Percentiles rank a stretch among this genome's conserved stretches.
phyloP scores from a whole-genome alignment of 2,797 vertebrate species.

The Anabacerthia variegaticeps region DNA sequence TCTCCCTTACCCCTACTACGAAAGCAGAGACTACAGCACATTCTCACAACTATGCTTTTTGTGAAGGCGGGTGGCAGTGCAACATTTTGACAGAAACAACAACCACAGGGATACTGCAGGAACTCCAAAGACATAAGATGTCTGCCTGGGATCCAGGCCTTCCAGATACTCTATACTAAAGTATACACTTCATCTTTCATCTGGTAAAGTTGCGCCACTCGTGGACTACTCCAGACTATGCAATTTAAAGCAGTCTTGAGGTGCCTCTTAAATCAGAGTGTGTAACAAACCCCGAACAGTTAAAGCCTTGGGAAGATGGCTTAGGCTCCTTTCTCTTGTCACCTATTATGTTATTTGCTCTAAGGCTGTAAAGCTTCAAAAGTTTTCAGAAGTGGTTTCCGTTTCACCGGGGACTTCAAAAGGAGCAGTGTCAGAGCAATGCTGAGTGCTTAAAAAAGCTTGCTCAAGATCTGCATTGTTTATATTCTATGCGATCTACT shows the following conservation, averaged over 20 bases:
- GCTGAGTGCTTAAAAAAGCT: background rate
- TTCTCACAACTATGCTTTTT: background rate
- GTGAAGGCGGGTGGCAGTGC: background rate
- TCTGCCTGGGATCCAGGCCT: background rate
- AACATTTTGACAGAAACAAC: background rate
- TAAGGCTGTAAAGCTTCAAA: background rate
- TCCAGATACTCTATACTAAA: background rate
- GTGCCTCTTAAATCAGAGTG: background rate
- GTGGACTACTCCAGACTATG: background rate
- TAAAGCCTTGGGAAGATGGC: background rate
- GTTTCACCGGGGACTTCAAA: slow-evolving; percentile 13
- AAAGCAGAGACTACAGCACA: background rate
- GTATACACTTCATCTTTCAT: background rate
- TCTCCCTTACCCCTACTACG: background rate
- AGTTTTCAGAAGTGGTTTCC: background rate
- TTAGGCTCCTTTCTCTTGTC: background rate
- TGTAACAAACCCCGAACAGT: background rate
- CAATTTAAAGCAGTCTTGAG: background rate
- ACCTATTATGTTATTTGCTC: background rate
- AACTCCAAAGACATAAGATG: background rate
- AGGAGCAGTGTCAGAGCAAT: background rate
- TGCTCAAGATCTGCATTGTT: background rate
- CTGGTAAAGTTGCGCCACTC: background rate
- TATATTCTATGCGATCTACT: background rate
- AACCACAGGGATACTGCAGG: background rate